A percentile compares a stretch with the other conserved stretches of the same genome.
Evolutionary conservation across 2,888 invertebrate species (phyloP).

Genomic region (Ochlodes sylvanus): DNA sequence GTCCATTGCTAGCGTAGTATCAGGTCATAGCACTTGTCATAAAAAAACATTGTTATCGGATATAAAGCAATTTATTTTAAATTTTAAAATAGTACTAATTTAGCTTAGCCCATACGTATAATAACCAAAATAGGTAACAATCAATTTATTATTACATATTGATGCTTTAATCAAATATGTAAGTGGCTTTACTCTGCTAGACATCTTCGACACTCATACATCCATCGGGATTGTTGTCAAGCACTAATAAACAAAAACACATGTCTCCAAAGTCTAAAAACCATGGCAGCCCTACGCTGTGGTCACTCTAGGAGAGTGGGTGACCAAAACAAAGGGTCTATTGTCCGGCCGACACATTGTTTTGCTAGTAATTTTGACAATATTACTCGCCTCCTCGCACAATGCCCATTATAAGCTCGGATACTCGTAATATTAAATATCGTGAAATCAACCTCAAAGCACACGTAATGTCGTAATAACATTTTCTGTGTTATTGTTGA

Average conservation of each 20-base stretch:
- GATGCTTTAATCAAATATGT: no score
- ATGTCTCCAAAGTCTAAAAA: slow-evolving; percentile 11
- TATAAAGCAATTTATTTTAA: no score
- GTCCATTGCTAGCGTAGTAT: no score
- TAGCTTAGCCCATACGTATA: no score
- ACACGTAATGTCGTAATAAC: neutral
- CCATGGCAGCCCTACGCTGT: neutral
- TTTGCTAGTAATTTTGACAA: slow-evolving; percentile 19
- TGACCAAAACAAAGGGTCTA: slow-evolving; percentile 23
- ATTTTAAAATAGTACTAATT: no score
- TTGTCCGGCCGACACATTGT: slow-evolving; percentile 25
- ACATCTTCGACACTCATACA: no score
- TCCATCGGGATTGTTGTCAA: no score
- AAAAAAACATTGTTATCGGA: no score
- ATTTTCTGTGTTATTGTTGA: neutral
- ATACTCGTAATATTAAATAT: neutral
- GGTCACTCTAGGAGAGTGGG: slow-evolving; percentile 28
- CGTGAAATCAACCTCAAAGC: neutral
- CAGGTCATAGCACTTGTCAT: no score
- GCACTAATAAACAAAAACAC: neutral
- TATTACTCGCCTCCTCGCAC: slow-evolving; percentile 17
- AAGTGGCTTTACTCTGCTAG: no score
- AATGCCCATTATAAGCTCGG: slow-evolving; percentile 11
- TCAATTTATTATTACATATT: no score
- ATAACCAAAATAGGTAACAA: no score